phyloP scores from a whole-genome alignment of 2,113 vertebrate species.

The Campylorhamphus procurvoides region DNA sequence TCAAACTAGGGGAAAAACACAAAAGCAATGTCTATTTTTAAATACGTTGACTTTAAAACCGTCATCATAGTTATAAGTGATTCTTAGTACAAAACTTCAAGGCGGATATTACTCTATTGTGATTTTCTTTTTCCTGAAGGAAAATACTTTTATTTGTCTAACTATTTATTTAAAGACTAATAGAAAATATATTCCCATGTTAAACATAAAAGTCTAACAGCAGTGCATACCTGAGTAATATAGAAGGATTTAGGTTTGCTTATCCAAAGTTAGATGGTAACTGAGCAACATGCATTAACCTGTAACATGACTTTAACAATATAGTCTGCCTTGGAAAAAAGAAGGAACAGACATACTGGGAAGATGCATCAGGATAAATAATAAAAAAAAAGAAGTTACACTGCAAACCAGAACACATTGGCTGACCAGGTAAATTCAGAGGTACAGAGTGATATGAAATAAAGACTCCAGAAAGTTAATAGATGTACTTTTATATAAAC shows the following conservation, averaged over 20 bases:
- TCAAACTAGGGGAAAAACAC: neutral
- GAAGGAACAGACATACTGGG: neutral
- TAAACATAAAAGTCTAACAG: neutral
- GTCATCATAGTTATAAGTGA: neutral
- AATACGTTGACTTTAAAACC: neutral
- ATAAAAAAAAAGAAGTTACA: neutral
- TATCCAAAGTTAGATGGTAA: neutral
- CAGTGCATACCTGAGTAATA: neutral
- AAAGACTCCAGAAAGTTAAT: neutral
- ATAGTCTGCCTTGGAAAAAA: neutral
- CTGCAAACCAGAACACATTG: neutral
- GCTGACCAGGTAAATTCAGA: neutral
- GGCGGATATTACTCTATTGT: neutral
- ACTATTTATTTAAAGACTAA: neutral
- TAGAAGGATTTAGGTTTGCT: neutral
- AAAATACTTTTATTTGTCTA: neutral
- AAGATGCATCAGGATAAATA: neutral
- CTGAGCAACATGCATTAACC: neutral
- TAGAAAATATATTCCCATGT: neutral
- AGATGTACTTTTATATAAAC: neutral
- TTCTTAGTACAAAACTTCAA: neutral
- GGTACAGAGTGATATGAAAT: neutral
- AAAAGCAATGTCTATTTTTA: neutral
- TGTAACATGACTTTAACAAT: neutral
- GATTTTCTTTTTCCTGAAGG: neutral